Evolutionary conservation across 1,140 invertebrate species (phyloP).

Genomic region (Hypsibius dujardini): DNA sequence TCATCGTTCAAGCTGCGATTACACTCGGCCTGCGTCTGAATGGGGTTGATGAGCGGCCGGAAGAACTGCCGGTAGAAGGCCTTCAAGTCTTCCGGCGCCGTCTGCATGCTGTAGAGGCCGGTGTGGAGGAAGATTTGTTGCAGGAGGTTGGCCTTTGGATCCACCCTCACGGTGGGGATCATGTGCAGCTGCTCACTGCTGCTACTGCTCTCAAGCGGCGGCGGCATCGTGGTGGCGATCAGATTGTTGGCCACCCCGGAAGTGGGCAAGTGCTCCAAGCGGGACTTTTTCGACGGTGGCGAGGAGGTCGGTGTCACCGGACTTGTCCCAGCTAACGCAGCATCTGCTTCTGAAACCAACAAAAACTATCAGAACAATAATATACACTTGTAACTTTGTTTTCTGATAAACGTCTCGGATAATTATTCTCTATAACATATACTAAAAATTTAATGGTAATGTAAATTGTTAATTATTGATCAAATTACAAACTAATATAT

Average conservation of each 20-base stretch:
- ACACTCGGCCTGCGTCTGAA: not conserved
- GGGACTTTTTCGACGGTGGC: not conserved
- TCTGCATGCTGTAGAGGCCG: constrained; percentile 9
- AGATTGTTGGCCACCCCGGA: not conserved
- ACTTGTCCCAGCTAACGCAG: not conserved
- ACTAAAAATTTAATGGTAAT: too few species aligned
- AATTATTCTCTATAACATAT: too few species aligned
- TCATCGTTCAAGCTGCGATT: not conserved
- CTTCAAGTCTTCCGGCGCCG: not conserved
- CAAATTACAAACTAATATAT: too few species aligned
- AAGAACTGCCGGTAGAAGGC: constrained; percentile 5
- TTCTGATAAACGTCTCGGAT: too few species aligned
- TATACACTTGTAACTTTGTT: too few species aligned
- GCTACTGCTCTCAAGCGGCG: not conserved
- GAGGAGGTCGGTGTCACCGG: not conserved
- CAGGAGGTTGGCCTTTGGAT: constrained; percentile 14
- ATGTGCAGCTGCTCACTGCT: too few species aligned
- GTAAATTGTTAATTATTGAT: too few species aligned
- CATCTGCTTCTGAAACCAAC: not conserved
- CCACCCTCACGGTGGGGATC: not conserved
- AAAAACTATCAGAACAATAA: too few species aligned
- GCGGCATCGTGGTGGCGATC: not conserved
- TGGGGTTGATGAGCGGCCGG: constrained; percentile 3
- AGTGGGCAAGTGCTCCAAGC: not conserved
- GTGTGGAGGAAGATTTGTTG: constrained; percentile 3